A percentile compares a stretch with the other conserved stretches of the same genome.
These are phyloP conservation scores for Aplochiton taeniatus DNA, from an alignment of 2,797 vertebrate species.

Conservation along the genomic window DNA sequence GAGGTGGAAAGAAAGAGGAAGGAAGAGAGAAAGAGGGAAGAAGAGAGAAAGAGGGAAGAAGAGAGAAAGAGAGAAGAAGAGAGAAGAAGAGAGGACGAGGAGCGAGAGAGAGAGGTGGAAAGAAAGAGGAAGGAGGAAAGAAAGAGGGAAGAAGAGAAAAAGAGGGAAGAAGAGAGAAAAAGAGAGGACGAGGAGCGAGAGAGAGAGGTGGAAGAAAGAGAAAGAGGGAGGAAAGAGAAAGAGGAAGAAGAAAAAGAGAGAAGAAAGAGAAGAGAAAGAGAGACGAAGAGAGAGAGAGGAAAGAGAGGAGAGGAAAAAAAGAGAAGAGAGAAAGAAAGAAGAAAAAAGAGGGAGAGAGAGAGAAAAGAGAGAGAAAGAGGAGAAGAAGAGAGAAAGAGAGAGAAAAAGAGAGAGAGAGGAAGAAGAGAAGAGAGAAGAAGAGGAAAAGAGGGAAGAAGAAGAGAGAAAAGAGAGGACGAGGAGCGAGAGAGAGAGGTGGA, in stretches of 20 bases:
- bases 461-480: not conserved
- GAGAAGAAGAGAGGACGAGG: not conserved
- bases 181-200: not conserved
- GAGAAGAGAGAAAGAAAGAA: not conserved
- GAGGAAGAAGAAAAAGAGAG: not conserved
- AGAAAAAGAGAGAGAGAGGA: not conserved
- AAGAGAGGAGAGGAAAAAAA: not conserved
- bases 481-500: not conserved
- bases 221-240: not conserved
- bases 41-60: not conserved
- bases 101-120: not conserved
- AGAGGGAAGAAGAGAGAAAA: not conserved
- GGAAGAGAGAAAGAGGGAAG: not conserved
- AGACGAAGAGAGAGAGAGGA: not conserved
- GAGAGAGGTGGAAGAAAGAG: not conserved
- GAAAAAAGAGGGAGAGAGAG: not conserved
- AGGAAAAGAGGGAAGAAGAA: not conserved
- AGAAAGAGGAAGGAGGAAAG: not conserved
- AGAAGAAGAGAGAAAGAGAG: not conserved
- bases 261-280: not conserved
- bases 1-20: not conserved
- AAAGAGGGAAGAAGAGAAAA: not conserved
- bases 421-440: too few species aligned
- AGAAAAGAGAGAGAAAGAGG: not conserved
- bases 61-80: not conserved